phyloP scores from a whole-genome alignment of 2,113 vertebrate genomes.

The Opisthocomus hoazin region DNA sequence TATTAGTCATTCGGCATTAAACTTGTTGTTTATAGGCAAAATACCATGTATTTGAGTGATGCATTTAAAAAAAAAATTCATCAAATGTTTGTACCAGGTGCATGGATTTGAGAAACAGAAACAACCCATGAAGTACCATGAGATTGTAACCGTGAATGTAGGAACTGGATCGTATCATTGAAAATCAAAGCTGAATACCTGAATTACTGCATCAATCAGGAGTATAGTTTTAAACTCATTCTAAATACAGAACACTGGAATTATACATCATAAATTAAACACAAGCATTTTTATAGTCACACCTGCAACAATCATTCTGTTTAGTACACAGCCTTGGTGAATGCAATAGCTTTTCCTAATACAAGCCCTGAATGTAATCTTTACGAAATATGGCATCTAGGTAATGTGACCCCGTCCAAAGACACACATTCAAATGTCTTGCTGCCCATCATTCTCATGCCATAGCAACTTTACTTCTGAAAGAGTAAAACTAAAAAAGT shows the following conservation, averaged over 20 bases:
- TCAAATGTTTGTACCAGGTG: neutral
- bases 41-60: neutral
- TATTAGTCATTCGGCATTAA: slow-evolving; percentile 38
- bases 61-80: neutral
- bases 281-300: neutral
- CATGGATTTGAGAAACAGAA: slow-evolving; percentile 10
- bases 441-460: neutral
- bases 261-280: neutral
- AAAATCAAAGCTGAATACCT: neutral
- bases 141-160: neutral
- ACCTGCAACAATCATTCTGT: neutral
- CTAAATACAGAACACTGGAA: neutral
- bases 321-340: neutral
- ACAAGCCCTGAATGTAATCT: neutral
- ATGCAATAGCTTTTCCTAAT: neutral
- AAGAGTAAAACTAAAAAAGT: neutral
- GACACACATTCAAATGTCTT: neutral
- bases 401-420: neutral
- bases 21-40: slow-evolving; percentile 2
- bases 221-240: neutral
- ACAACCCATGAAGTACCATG: neutral
- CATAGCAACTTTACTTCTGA: neutral
- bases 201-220: neutral
- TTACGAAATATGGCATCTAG: neutral
- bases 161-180: neutral